Conservation (phyloP, 2,888 invertebrate genomes). For the Cataglyphis rosenhaueri region DNA sequence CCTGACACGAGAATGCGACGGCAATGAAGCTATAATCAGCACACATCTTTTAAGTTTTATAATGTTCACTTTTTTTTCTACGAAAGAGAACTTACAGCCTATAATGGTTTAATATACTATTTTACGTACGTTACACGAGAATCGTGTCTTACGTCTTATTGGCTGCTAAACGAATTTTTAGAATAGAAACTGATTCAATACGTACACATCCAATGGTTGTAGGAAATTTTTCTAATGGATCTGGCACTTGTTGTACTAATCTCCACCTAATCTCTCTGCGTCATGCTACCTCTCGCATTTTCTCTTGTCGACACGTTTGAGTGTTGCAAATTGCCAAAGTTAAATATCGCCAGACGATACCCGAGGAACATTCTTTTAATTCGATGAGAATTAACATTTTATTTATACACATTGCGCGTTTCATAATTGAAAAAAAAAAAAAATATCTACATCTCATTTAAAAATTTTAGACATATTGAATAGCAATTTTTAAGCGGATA, state of each 20-base stretch:
- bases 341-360: not conserved
- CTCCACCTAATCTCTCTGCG: constrained; percentile 74
- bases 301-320: constrained; percentile 45
- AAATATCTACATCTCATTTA: not conserved
- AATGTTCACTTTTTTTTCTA: constrained; percentile 75
- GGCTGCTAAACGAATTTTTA: constrained; percentile 64
- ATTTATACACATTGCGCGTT: not conserved
- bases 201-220: constrained; percentile 82
- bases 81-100: constrained; percentile 82
- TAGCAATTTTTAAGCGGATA: not conserved
- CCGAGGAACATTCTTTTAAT: not conserved
- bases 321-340: constrained; percentile 80
- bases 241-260: constrained; percentile 76
- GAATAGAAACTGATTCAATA: constrained; percentile 80
- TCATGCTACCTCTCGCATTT: constrained; percentile 53
- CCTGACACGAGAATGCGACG: constrained; percentile 85
- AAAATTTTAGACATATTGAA: not conserved
- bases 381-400: not conserved
- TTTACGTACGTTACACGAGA: constrained; percentile 67
- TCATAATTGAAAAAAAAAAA: not conserved
- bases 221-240: constrained; percentile 78
- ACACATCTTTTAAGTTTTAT: constrained; percentile 82
- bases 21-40: constrained; percentile 85
- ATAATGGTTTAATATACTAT: constrained; percentile 77
- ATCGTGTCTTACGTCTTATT: constrained; percentile 62